Evolutionary conservation across 2,888 invertebrate genomes (phyloP), one percentile per base, ranked within the genome.

Genomic region (Polietes domitor): DNA sequence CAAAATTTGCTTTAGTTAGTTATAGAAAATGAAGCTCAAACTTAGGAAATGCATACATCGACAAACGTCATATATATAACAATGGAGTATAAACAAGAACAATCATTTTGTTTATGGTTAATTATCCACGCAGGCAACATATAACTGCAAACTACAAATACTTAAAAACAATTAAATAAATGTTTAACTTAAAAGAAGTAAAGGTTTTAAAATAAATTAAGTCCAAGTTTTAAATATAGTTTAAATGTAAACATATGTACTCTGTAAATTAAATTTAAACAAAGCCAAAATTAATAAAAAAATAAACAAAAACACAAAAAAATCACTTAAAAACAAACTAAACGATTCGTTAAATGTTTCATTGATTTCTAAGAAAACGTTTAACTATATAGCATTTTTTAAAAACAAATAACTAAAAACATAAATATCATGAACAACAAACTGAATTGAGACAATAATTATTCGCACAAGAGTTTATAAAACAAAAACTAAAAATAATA

Each of bases 311-410:
- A 70, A 72, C 10, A 15, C 21, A 61, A 58, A 80, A 78, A 85
- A 76, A 43, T 41, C 28, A 80, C 12, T 41, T 5, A 77, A 77
- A 72, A 37, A 21, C 65, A 58, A 85, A 85, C 15, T 41, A 43
- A 68, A 43, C 3, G 68, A 9, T 87, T 88, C 87, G 88, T 88
- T 88, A 88, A 91, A 90, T 91, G 91, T 91, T 91, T 91, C 91
- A 91, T 91, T 91, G 26, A 43, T 76, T 47, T 47, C n/a, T n/a
- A 41, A 32, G 2, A 41, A 7, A 47, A 47, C 47, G 47, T 47
- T 47, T 47, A 41, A 41, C 41, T 41, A 10, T 32, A 5, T 32
- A 32, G 32, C 32, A 3, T n/a, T n/a, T n/a, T n/a, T n/a, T n/a
- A 3, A 32, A 32, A 32, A 32, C 32, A 32, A 32, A 5, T 32